These are phyloP conservation scores for Micropterix aruncella DNA, from an alignment of 2,888 invertebrate species.

Conservation along the genomic window DNA sequence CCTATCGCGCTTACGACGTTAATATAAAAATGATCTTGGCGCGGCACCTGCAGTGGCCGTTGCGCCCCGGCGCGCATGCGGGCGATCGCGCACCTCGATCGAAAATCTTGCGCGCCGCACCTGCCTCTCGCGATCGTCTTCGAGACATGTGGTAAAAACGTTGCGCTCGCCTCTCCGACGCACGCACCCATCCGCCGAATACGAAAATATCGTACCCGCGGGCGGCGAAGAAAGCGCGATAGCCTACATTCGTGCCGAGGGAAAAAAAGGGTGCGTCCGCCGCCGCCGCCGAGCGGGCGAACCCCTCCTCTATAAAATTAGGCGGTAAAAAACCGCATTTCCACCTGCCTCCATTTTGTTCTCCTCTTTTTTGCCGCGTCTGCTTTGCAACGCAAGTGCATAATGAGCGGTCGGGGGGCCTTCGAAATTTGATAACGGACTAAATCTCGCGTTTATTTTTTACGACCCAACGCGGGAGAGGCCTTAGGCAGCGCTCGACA, in stretches of 20 bases:
- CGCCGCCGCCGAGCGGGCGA: neutral
- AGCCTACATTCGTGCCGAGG: constrained; percentile 1
- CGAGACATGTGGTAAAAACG: constrained; percentile 40
- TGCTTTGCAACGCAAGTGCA: neutral
- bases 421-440: no score
- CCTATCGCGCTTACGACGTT: constrained; percentile 7
- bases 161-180: constrained; percentile 21
- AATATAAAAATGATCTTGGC: constrained; percentile 9
- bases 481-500: no score
- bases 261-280: constrained; percentile 4
- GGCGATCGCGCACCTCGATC: constrained; percentile 5
- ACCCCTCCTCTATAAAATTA: neutral
- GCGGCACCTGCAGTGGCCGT: constrained; percentile 11
- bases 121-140: constrained; percentile 4
- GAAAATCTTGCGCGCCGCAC: constrained; percentile 3
- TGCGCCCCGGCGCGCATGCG: constrained; percentile 11
- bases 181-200: neutral
- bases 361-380: neutral
- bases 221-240: constrained; percentile 1
- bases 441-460: no score
- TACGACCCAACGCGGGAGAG: no score
- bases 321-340: constrained; percentile 3
- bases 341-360: constrained; percentile 27
- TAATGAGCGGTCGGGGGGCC: neutral
- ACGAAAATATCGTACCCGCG: constrained; percentile 3